Evolutionary conservation across 2,888 invertebrate genomes (phyloP), one percentile per base, ranked within the genome.

Genomic region (Andricus curvator): DNA sequence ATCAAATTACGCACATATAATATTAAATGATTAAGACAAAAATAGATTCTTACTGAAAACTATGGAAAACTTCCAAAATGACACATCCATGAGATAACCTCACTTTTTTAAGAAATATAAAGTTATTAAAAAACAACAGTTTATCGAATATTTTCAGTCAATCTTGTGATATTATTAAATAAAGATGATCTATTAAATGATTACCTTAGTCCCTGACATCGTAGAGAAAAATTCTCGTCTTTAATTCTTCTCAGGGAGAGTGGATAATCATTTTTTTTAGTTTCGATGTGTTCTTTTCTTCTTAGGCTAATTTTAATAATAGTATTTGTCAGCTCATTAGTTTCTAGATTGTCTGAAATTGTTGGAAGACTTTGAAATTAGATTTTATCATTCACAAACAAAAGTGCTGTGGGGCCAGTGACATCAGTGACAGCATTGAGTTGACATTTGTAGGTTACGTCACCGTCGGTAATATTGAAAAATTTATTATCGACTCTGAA

Each of bases 381-480:
- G 2, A 25, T 25, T 64, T 64, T 64, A 17, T 8, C 22, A 64
- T 64, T 25, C 17, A 64, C 64, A 64, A 64, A 64, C 64, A 29
- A 17, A 25, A 64, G 64, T 64, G 15, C 25, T 29, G 0, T 64
- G 29, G 6, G 3, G 9, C 11, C 25, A 62, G 13, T 62, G 25
- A 62, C 17, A 64, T 22, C 60, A 60, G 25, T 62, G 62, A 29
- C 25, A 29, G 25, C n/a, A 11, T n/a, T 20, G 20, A 6, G 20
- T 56, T 56, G n/a, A n/a, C 11, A 60, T n/a, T 60, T 60, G 11
- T 60, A 60, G 60, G 60, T 60, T 60, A 56, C n/a, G n/a, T 56
- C 11, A 9, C 56, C 11, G 56, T 56, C n/a, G n/a, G 56, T 56
- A 56, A n/a, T 8, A 56, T n/a, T 11, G 56, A n/a, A 56, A n/a